Evolutionary conservation across 2,113 vertebrate species (phyloP).

Genomic region (Pungitius pungitius): DNA sequence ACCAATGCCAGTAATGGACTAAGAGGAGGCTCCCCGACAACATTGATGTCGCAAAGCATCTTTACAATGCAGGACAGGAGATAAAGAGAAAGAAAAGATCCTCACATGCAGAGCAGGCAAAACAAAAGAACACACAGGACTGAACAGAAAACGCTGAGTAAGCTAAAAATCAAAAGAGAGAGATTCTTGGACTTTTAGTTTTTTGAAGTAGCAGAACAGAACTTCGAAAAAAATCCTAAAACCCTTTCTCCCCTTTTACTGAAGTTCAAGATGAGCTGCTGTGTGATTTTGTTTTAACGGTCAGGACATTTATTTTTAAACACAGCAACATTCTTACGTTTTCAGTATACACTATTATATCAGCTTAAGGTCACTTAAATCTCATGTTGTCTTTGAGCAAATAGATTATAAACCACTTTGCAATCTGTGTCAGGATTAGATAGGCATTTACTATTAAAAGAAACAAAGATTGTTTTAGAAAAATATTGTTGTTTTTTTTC

Average conservation of each 20-base stretch:
- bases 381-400: constrained; percentile 44
- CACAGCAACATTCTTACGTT: constrained; percentile 1
- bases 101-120: background rate
- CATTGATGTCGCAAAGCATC: background rate
- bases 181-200: background rate
- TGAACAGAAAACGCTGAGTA: background rate
- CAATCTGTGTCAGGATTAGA: constrained; percentile 62
- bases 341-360: constrained; percentile 29
- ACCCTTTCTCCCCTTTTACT: background rate
- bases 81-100: background rate
- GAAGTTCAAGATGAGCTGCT: constrained; percentile 16
- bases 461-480: constrained; percentile 44
- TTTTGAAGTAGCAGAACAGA: constrained; percentile 21
- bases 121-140: background rate
- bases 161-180: background rate
- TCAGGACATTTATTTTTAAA: background rate
- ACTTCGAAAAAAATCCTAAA: constrained; percentile 20
- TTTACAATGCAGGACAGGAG: background rate
- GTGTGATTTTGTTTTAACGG: constrained; percentile 15
- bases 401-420: constrained; percentile 55
- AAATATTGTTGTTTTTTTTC: constrained; percentile 28
- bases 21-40: background rate
- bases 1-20: background rate
- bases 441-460: constrained; percentile 27
- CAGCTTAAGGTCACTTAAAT: constrained; percentile 37